Base-by-base conservation (phyloP, 2,888 invertebrate genomes). In the Electrophaes corylata region DNA sequence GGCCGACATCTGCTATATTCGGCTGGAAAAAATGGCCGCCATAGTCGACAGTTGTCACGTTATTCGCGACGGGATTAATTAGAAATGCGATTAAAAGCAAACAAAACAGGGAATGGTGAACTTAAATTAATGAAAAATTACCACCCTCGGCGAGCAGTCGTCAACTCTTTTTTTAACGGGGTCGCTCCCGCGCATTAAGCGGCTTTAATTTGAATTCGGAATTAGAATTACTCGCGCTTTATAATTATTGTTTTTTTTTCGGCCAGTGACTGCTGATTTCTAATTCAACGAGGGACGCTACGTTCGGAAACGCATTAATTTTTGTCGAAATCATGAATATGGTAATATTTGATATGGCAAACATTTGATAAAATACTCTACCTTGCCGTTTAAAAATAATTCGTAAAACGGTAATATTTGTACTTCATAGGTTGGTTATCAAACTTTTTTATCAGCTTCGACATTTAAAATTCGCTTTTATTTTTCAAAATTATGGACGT, bases 71-170 rank as follows among this genome's bases (percentile, higher is more conserved):
- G 91, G 91, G 91, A 91, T 91, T 91, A 91, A 91, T 91, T 91
- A 91, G 91, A 91, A 91, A 91, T 91, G 88, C 91, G 91, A 91
- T 91, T 91, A 91, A 91, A 91, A 91, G 89, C 91, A 91, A 91
- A 91, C 91, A 91, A 91, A 91, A 91, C 91, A 91, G 91, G 89
- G 89, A 91, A 90, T 90, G 88, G 91, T 91, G 91, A 91, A 91
- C 91, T 91, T 91, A 91, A 91, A 91, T 91, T 91, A 91, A 91
- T 91, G 91, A 91, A 91, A 91, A 91, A 91, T 91, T 91, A 91
- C 91, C 91, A 91, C 91, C 91, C 91, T 90, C 88, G 76, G 84
- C 83, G 90, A 83, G 88, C 85, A 84, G 85, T 91, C 91, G 90
- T 90, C 91, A 91, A 91, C 91, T 91, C 91, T 91, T 91, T 91